A percentile compares a stretch with the other conserved stretches of the same genome.
phyloP scores from a whole-genome alignment of 2,113 vertebrate genomes.

The Dermatemys mawii region DNA sequence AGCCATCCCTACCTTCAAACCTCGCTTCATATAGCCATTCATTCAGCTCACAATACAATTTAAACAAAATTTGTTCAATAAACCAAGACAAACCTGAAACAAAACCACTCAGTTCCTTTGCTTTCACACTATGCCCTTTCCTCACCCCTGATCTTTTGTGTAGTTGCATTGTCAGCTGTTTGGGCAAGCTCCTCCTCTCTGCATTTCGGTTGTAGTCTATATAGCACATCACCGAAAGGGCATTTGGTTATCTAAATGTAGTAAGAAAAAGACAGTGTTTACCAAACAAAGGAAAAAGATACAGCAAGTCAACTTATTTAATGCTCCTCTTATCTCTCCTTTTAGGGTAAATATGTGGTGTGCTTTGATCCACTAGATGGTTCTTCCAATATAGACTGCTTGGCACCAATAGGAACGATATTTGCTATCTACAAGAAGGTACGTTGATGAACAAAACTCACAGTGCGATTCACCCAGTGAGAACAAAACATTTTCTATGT shows the following conservation, averaged over 20 bases:
- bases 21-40: neutral
- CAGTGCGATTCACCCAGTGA: rapidly evolving
- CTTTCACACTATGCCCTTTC: neutral
- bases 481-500: neutral
- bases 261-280: neutral
- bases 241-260: rapidly evolving
- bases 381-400: conserved; percentile 97
- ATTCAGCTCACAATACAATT: rapidly evolving
- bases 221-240: too few relatives aligned
- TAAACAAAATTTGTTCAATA: neutral
- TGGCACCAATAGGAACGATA: conserved; percentile 96
- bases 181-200: neutral
- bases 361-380: conserved; percentile 98
- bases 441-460: conserved; percentile 24
- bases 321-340: neutral
- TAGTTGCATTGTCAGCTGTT: neutral
- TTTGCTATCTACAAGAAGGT: conserved; percentile 97
- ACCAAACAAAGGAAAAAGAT: neutral
- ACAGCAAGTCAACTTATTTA: rapidly evolving
- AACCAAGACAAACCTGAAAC: neutral
- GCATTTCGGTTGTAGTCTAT: neutral
- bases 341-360: conserved; percentile 95
- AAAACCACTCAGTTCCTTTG: neutral
- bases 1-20: neutral
- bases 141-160: rapidly evolving